Evolutionary conservation across 2,888 invertebrate species (phyloP).

Genomic region (Adelognathus sp.): DNA sequence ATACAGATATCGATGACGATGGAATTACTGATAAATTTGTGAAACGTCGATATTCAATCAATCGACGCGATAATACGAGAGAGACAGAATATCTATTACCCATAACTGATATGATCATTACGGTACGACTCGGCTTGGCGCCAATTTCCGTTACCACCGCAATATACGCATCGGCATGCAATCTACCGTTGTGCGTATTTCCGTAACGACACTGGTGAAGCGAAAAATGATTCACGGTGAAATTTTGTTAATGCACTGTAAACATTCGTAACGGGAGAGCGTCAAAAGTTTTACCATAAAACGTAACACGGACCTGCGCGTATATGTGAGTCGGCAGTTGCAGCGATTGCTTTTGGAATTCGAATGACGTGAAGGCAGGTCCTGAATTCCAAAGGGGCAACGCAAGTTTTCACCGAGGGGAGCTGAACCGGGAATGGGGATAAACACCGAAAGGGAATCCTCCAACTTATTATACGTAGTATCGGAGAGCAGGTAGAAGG

Average conservation of each 20-base stretch:
- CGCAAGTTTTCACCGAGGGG: not conserved
- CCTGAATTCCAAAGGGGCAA: conserved; percentile 7
- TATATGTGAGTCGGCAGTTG: not conserved
- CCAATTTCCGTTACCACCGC: not conserved
- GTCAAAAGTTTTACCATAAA: not conserved
- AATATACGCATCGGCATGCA: conserved; percentile 6
- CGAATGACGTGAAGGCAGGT: not conserved
- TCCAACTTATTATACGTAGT: conserved; percentile 15
- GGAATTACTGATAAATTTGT: not conserved
- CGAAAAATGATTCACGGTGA: conserved; percentile 40
- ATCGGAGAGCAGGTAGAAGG: conserved; percentile 12
- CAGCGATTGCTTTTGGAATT: not conserved
- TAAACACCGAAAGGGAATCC: conserved; percentile 31
- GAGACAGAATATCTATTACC: not conserved
- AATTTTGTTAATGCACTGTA: conserved; percentile 32
- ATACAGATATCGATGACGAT: not conserved
- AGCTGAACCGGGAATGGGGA: not conserved
- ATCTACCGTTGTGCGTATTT: conserved; percentile 23
- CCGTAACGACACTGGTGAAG: not conserved
- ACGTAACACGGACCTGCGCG: conserved; percentile 12
- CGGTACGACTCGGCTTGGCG: not conserved
- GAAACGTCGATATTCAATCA: not conserved
- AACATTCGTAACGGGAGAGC: conserved; percentile 4
- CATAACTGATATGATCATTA: not conserved
- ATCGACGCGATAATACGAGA: not conserved